Percentiles rank a stretch among this genome's conserved stretches.
Conservation (phyloP, 1,140 invertebrate species). For the Glossosoma conforme region DNA sequence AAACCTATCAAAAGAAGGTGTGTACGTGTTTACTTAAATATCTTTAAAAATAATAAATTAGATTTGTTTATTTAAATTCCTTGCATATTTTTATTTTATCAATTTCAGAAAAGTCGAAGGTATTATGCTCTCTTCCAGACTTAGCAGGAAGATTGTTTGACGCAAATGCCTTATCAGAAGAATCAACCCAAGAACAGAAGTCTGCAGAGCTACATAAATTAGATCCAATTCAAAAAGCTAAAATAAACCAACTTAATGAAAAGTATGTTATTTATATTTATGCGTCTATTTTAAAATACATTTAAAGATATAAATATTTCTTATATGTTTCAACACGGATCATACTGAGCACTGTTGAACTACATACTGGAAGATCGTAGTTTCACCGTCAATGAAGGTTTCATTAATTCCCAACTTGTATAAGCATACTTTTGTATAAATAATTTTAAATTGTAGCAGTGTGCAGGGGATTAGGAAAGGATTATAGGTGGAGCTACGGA, state of each 20-base stretch:
- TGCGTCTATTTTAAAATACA: too few species aligned
- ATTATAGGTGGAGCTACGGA: too few species aligned
- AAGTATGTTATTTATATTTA: slow-evolving; percentile 49
- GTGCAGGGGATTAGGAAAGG: too few species aligned
- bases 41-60: not conserved
- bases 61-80: not conserved
- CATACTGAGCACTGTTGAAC: too few species aligned
- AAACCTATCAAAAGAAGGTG: slow-evolving; percentile 49
- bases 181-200: slow-evolving; percentile 57
- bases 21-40: too few species aligned
- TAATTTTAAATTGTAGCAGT: too few species aligned
- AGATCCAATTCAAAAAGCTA: slow-evolving; percentile 47
- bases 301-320: too few species aligned
- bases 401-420: too few species aligned
- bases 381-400: too few species aligned
- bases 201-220: slow-evolving; percentile 53
- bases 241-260: slow-evolving; percentile 51
- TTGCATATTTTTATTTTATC: slow-evolving; percentile 30
- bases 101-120: slow-evolving; percentile 53
- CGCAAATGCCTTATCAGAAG: slow-evolving; percentile 51
- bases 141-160: slow-evolving; percentile 57
- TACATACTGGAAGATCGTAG: too few species aligned
- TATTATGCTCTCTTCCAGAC: slow-evolving; percentile 59
- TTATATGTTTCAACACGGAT: too few species aligned
- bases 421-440: too few species aligned